phyloP scores from a whole-genome alignment of 2,888 invertebrate species.

The Leptopilina drosophilae region DNA sequence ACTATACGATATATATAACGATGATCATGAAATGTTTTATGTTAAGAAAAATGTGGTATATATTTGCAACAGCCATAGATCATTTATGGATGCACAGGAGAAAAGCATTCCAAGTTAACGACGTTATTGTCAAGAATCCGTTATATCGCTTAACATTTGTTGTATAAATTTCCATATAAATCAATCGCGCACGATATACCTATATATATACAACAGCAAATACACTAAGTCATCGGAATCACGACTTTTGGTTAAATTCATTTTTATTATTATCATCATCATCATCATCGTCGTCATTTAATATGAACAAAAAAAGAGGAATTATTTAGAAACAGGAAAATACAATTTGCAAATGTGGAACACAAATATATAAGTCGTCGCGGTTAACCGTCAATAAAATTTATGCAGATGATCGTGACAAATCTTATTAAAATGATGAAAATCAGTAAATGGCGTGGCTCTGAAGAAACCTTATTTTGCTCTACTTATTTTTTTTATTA shows the following conservation, averaged over 20 bases:
- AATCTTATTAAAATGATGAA: background rate
- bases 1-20: constrained; percentile 10
- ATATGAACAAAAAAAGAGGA: background rate
- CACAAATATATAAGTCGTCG: background rate
- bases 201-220: background rate
- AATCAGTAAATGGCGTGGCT: background rate
- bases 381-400: constrained; percentile 23
- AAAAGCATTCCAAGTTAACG: constrained; percentile 39
- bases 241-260: constrained; percentile 23
- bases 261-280: background rate
- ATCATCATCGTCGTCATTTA: no score
- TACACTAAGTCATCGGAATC: constrained; percentile 7
- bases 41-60: constrained; percentile 16
- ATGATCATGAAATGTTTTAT: constrained; percentile 38
- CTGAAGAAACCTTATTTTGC: constrained; percentile 5
- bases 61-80: constrained; percentile 24
- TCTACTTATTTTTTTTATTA: constrained; percentile 24
- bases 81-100: constrained; percentile 27
- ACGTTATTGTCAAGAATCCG: constrained; percentile 35
- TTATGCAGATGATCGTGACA: constrained; percentile 21
- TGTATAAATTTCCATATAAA: constrained; percentile 41
- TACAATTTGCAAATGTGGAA: background rate
- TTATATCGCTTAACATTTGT: constrained; percentile 35
- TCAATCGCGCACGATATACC: constrained; percentile 21
- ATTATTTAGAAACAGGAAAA: background rate